phyloP scores from a whole-genome alignment of 2,888 invertebrate species.

The Homarus gammarus region DNA sequence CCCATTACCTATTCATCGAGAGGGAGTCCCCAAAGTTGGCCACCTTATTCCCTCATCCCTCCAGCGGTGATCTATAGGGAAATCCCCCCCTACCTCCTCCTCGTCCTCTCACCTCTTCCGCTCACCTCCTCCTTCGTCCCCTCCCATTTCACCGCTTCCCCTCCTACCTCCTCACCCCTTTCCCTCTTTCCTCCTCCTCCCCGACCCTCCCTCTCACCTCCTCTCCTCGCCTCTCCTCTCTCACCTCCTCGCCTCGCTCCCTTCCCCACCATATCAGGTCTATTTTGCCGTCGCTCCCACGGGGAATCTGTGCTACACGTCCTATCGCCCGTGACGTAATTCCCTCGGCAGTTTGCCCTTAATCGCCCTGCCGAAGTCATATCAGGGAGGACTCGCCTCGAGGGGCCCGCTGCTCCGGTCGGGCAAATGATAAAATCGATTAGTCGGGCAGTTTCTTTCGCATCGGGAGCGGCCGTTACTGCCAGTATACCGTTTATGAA shows the following conservation, averaged over 20 bases:
- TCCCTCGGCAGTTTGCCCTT: conserved; percentile 30
- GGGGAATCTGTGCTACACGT: conserved; percentile 19
- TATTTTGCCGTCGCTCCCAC: conserved; percentile 37
- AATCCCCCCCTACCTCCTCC: not conserved
- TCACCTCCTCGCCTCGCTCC: not conserved
- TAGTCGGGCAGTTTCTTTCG: conserved; percentile 39
- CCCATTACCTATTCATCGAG: not conserved
- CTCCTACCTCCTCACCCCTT: not conserved
- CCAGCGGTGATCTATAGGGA: not conserved
- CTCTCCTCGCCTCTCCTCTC: not conserved
- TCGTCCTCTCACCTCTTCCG: not conserved
- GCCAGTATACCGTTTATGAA: conserved; percentile 39
- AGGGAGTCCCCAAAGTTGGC: not conserved
- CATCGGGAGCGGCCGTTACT: conserved; percentile 38
- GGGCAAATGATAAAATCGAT: conserved; percentile 47
- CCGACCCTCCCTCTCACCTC: not conserved
- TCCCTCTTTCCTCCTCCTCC: not conserved
- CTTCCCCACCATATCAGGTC: conserved; percentile 15
- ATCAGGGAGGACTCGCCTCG: not conserved
- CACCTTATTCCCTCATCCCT: not conserved
- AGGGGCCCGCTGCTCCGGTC: not conserved
- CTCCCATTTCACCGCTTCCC: not conserved
- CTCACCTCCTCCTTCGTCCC: too few relatives aligned
- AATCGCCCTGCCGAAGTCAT: conserved; percentile 45
- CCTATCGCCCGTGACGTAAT: conserved; percentile 25